Evolutionary conservation across 2,888 invertebrate genomes (phyloP).

Genomic region (Blastobasis lacticolella): DNA sequence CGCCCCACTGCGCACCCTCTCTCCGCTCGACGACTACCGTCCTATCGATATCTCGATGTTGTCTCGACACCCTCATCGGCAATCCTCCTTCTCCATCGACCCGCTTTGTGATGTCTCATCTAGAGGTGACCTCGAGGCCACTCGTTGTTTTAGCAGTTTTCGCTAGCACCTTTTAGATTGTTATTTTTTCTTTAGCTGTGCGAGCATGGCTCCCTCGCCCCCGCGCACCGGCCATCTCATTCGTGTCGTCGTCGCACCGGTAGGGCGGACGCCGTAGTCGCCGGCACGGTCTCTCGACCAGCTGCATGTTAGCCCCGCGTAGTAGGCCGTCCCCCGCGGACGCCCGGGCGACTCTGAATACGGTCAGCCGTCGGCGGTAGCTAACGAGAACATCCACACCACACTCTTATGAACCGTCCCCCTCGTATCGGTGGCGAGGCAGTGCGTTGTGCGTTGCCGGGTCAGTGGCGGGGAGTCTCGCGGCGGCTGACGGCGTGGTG

Average conservation of each 20-base stretch:
- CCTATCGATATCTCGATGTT: conserved; percentile 16
- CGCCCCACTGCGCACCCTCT: conserved; percentile 23
- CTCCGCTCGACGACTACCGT: conserved; percentile 18
- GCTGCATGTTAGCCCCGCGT: conserved; percentile 35
- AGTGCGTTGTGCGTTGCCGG: conserved; percentile 12
- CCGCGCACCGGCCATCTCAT: conserved; percentile 16
- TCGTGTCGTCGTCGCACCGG: conserved; percentile 6
- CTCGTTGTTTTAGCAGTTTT: conserved; percentile 25
- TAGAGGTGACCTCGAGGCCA: conserved; percentile 29
- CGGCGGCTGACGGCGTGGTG: conserved; percentile 62
- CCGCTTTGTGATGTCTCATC: conserved; percentile 35
- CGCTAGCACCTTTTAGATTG: conserved; percentile 32
- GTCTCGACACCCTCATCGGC: conserved; percentile 14
- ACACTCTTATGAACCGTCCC: conserved; percentile 39
- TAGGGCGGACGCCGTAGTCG: conserved; percentile 3
- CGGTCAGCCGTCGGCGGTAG: conserved; percentile 27
- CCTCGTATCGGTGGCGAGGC: conserved; percentile 23
- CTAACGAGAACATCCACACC: conserved; percentile 54
- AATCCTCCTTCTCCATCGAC: conserved; percentile 24
- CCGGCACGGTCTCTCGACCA: conserved; percentile 16
- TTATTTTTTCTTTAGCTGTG: conserved; percentile 25
- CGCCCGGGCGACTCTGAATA: conserved; percentile 44
- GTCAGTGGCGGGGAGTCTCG: conserved; percentile 10
- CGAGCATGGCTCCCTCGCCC: conserved; percentile 30
- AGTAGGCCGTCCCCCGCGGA: conserved; percentile 12